Evolutionary conservation across 2,113 vertebrate species (phyloP).

Genomic region (Trachemys scripta): DNA sequence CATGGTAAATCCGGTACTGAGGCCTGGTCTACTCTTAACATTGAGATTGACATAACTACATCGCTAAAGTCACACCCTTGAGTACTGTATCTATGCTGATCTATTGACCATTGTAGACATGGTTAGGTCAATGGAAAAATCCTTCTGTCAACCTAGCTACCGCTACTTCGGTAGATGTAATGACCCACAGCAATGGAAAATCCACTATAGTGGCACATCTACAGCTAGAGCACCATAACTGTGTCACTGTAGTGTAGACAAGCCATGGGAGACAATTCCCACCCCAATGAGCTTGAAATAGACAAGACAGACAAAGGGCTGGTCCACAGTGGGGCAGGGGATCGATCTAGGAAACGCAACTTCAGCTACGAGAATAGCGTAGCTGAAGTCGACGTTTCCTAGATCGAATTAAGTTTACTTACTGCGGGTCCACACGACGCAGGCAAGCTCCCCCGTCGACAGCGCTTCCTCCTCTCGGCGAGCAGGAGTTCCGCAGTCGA

Average conservation of each 20-base stretch:
- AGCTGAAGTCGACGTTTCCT: too few species aligned
- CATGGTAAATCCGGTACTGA: too few species aligned
- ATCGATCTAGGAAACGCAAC: too few species aligned
- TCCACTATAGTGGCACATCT: not conserved
- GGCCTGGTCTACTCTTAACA: not conserved
- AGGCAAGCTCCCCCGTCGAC: too few species aligned
- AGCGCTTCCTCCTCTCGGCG: too few species aligned
- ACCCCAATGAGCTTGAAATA: not conserved
- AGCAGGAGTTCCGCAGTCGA: too few species aligned
- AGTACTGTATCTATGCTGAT: not conserved
- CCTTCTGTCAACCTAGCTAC: not conserved
- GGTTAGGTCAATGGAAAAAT: not conserved
- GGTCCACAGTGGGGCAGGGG: too few species aligned
- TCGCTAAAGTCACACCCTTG: not conserved
- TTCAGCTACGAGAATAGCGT: too few species aligned
- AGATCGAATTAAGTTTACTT: too few species aligned
- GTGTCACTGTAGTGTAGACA: not conserved
- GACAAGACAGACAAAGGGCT: not conserved
- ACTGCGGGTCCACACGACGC: too few species aligned
- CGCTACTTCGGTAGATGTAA: too few species aligned
- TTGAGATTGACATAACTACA: not conserved
- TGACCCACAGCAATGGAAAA: too few species aligned
- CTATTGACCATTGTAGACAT: not conserved
- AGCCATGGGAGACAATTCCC: not conserved
- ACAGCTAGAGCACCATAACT: not conserved